These are phyloP conservation scores for Anguilla megastoma DNA, from an alignment of 2,797 vertebrate species.

Conservation along the genomic window DNA sequence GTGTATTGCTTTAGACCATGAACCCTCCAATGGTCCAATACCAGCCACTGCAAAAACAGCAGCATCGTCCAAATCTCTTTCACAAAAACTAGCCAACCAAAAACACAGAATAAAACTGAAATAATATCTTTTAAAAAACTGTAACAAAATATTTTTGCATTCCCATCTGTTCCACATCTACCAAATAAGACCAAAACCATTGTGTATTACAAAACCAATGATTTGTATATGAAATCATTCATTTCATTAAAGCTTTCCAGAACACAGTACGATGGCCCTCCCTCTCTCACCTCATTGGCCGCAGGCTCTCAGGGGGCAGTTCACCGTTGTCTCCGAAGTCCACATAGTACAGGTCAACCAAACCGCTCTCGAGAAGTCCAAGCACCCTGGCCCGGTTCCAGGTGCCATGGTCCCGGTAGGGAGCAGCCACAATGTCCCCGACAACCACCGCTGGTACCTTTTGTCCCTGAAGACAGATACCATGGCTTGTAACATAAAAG, in stretches of 20 bases:
- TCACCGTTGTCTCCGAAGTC: slow-evolving; percentile 88
- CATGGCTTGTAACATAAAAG: not conserved
- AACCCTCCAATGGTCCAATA: too few relatives aligned
- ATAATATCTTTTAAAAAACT: not conserved
- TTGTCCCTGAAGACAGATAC: slow-evolving; percentile 65
- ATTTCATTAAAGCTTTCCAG: not conserved
- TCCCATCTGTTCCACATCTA: not conserved
- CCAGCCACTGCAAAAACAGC: too few relatives aligned
- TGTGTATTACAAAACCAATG: not conserved
- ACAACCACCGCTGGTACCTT: slow-evolving; percentile 64
- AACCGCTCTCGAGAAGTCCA: slow-evolving; percentile 69
- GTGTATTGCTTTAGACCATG: too few relatives aligned
- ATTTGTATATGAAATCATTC: not conserved
- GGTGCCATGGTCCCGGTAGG: slow-evolving; percentile 61
- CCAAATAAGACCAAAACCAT: not conserved
- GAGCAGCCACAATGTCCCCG: slow-evolving; percentile 87
- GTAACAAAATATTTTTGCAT: not conserved
- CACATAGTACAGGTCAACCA: slow-evolving; percentile 84
- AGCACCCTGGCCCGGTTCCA: slow-evolving; percentile 88
- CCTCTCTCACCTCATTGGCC: slow-evolving; percentile 76
- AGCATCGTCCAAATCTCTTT: too few relatives aligned
- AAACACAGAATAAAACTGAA: not conserved
- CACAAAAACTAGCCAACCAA: too few relatives aligned
- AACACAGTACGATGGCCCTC: slow-evolving; percentile 40
- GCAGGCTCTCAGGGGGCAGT: slow-evolving; percentile 67